phyloP scores from a whole-genome alignment of 2,888 invertebrate species.

The Sarcophaga caerulescens region DNA sequence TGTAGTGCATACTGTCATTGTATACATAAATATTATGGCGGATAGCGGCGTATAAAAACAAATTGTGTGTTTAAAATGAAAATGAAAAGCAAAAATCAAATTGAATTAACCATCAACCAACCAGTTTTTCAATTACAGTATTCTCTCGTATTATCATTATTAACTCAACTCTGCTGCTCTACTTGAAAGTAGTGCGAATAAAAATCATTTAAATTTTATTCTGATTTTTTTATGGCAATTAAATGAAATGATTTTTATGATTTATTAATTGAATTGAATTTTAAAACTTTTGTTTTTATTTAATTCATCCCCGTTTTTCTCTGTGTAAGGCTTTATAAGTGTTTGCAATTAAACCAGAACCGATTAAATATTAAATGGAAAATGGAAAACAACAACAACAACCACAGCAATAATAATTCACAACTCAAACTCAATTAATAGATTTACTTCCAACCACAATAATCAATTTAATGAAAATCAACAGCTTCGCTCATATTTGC shows the following conservation, averaged over 20 bases:
- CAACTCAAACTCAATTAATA: background rate
- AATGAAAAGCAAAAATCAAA: background rate
- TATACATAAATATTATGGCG: background rate
- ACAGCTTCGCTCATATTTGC: background rate
- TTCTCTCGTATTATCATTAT: background rate
- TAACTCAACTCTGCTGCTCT: too few species aligned
- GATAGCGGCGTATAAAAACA: background rate
- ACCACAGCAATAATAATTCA: too few species aligned
- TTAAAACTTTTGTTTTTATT: slow-evolving; percentile 14
- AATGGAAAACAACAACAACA: background rate
- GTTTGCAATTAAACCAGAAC: background rate
- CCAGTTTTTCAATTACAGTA: slow-evolving; percentile 44
- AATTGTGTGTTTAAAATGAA: background rate
- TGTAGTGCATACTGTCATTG: background rate
- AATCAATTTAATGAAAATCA: slow-evolving; percentile 32
- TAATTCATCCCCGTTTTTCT: background rate
- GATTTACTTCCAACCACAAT: slow-evolving; percentile 34
- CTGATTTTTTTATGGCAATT: background rate
- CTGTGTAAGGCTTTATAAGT: too few species aligned
- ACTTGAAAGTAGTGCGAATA: slow-evolving; percentile 5
- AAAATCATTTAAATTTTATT: slow-evolving; percentile 6
- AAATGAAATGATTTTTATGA: slow-evolving; percentile 48
- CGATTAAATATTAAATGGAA: slow-evolving; percentile 23
- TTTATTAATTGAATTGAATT: slow-evolving; percentile 50
- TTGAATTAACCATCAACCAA: slow-evolving; percentile 45